Evolutionary conservation across 2,797 vertebrate species (phyloP).

Genomic region (Hypotaenidia philippensis): DNA sequence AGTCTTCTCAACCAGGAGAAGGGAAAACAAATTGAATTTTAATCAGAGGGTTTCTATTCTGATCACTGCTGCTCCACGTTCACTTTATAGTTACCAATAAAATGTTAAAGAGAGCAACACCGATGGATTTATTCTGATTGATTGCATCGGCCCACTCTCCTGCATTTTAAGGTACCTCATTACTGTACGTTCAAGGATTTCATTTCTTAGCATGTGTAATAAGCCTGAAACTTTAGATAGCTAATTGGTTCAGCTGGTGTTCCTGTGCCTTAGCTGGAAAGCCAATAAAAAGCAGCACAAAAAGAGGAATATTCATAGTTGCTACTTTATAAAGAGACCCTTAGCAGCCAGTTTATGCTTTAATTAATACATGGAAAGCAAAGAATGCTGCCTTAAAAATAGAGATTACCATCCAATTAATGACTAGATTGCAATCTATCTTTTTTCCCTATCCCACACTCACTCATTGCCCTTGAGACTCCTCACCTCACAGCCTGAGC

Average conservation of each 20-base stretch:
- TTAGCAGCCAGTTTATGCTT: not conserved
- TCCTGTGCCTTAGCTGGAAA: slow-evolving; percentile 42
- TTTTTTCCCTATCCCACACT: not conserved
- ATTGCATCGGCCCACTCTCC: slow-evolving; percentile 41
- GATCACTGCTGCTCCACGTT: slow-evolving; percentile 2
- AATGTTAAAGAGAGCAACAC: not conserved
- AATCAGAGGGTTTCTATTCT: slow-evolving; percentile 54
- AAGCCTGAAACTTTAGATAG: slow-evolving; percentile 33
- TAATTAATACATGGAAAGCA: slow-evolving; percentile 17
- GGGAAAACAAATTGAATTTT: slow-evolving; percentile 2
- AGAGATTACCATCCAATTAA: slow-evolving; percentile 1
- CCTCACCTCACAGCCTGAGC: not conserved
- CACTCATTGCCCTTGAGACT: not conserved
- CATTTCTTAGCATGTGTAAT: slow-evolving; percentile 53
- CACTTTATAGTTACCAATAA: slow-evolving; percentile 43
- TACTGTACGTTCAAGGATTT: slow-evolving; percentile 2
- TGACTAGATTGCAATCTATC: not conserved
- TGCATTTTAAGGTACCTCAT: slow-evolving; percentile 60
- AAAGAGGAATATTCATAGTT: slow-evolving; percentile 39
- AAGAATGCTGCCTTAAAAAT: not conserved
- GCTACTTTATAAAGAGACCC: slow-evolving; percentile 35
- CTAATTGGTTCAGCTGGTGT: slow-evolving; percentile 44
- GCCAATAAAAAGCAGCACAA: slow-evolving; percentile 15
- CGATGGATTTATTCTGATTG: slow-evolving; percentile 37
- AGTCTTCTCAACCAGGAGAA: not conserved